Conservation (phyloP, 2,888 invertebrate species). For the Periphyllus acericola region DNA sequence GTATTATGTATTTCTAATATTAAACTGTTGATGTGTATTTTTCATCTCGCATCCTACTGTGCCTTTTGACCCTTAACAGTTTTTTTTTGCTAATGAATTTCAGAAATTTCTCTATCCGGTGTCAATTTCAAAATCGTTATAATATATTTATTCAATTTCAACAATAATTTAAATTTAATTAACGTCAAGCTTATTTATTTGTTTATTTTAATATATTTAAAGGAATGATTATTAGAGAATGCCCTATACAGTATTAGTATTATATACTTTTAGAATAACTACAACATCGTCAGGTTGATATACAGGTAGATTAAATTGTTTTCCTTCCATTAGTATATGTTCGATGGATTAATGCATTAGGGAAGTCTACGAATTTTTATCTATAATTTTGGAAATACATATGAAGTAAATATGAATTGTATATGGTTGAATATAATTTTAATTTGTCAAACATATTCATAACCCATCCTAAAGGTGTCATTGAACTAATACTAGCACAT, state of each 20-base stretch:
- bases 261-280: neutral
- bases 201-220: neutral
- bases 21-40: neutral
- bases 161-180: no score
- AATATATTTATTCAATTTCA: no score
- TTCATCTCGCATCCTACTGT: neutral
- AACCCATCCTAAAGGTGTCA: slow-evolving; percentile 7
- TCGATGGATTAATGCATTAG: neutral
- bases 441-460: slow-evolving; percentile 26
- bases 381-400: neutral
- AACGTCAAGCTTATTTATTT: no score
- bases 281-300: neutral
- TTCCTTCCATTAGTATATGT: neutral
- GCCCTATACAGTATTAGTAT: neutral
- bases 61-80: neutral
- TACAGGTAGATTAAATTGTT: slow-evolving; percentile 8
- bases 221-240: neutral
- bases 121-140: no score
- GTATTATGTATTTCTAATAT: neutral
- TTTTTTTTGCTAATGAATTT: neutral
- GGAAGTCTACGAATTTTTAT: slow-evolving; percentile 4
- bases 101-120: neutral
- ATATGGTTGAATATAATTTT: neutral
- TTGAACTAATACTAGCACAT: slow-evolving; percentile 7
- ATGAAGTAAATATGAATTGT: neutral